A percentile compares a stretch with the other conserved stretches of the same genome.
Evolutionary conservation across 2,888 invertebrate species (phyloP).

Genomic region (Dermolepida albohirtum): DNA sequence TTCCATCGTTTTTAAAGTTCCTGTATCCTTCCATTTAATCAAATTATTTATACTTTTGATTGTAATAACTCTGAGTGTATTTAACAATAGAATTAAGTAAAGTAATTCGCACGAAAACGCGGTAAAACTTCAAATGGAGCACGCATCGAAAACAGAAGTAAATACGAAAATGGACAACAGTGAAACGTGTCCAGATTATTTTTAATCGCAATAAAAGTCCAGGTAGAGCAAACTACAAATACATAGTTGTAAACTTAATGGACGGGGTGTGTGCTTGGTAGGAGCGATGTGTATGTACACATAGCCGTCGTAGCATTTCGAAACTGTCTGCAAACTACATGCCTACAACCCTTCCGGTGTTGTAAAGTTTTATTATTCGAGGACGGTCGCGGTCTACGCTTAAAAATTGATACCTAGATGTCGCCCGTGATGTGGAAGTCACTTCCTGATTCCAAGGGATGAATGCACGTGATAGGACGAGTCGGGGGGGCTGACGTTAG

Average conservation of each 20-base stretch:
- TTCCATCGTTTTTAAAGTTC: no score
- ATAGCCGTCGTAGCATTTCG: conserved; percentile 6
- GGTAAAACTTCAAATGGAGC: no score
- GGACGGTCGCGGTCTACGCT: conserved; percentile 22
- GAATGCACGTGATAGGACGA: neutral
- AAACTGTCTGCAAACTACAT: conserved; percentile 45
- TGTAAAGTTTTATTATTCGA: conserved; percentile 42
- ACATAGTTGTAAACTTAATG: conserved; percentile 49
- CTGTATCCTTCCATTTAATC: no score
- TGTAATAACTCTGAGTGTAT: no score
- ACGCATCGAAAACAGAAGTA: no score
- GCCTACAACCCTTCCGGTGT: conserved; percentile 48
- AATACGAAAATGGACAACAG: neutral
- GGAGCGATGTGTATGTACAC: neutral
- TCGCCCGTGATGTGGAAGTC: conserved; percentile 7
- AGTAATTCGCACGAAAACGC: no score
- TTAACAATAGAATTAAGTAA: no score
- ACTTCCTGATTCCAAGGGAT: conserved; percentile 26
- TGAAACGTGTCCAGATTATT: conserved; percentile 21
- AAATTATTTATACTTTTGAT: no score
- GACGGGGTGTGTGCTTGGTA: conserved; percentile 18
- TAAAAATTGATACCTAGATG: conserved; percentile 33
- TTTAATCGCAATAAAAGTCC: conserved; percentile 34
- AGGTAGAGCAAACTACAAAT: conserved; percentile 36
- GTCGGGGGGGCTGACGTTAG: no score